Conservation (phyloP, 2,888 invertebrate genomes). For the Cremastinae sp. region DNA sequence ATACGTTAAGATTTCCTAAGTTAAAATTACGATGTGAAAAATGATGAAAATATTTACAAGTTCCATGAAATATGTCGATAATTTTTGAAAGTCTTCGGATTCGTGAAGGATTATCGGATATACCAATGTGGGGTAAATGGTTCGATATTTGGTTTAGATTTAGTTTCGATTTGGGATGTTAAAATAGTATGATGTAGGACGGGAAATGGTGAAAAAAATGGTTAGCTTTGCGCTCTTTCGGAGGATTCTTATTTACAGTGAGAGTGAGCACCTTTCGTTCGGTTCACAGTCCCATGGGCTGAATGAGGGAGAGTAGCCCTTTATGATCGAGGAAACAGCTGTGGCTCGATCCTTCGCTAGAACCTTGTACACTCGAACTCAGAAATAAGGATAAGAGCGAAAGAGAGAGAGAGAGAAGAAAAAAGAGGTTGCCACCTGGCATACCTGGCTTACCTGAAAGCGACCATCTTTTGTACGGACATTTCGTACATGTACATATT, state of each 20-base stretch:
- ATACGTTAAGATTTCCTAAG: too few relatives aligned
- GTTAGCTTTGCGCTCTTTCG: neutral
- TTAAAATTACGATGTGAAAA: too few relatives aligned
- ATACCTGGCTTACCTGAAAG: slow-evolving; percentile 77
- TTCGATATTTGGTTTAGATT: too few relatives aligned
- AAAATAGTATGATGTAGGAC: too few relatives aligned
- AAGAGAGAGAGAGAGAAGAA: slow-evolving; percentile 60
- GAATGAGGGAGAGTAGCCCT: slow-evolving; percentile 73
- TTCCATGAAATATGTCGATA: too few relatives aligned
- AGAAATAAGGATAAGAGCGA: slow-evolving; percentile 54
- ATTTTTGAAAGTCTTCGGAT: too few relatives aligned
- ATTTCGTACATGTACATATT: slow-evolving; percentile 52
- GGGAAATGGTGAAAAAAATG: too few relatives aligned
- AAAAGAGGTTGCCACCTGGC: slow-evolving; percentile 79
- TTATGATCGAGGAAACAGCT: slow-evolving; percentile 78
- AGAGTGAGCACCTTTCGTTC: slow-evolving; percentile 39
- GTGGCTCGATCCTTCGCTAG: slow-evolving; percentile 70
- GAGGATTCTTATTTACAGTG: too few relatives aligned
- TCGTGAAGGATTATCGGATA: too few relatives aligned
- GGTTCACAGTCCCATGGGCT: slow-evolving; percentile 66
- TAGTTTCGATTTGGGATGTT: too few relatives aligned
- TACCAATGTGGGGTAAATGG: too few relatives aligned
- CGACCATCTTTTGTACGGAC: slow-evolving; percentile 65
- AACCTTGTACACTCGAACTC: slow-evolving; percentile 30
- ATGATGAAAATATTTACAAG: too few relatives aligned